Base-by-base conservation (phyloP, 2,113 vertebrate species). In the Danionella cerebrum region DNA sequence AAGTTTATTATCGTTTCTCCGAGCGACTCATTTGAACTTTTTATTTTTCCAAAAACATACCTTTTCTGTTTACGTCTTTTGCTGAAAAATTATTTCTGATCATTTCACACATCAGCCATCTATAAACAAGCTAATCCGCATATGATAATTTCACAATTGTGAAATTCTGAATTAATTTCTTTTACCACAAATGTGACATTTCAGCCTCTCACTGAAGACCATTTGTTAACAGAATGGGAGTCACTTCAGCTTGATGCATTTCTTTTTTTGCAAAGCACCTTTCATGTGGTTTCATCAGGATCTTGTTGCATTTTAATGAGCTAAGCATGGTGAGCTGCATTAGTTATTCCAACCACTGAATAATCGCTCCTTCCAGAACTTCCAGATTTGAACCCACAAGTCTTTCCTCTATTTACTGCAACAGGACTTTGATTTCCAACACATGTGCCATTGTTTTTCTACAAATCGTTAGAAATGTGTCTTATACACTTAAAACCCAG, bases 271-370 rank as follows among this genome's bases (percentile, higher is more conserved):
- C 29, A 66, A 72, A 73, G 41, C 31, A 54, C 76, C 50, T 74
- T 70, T 69, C 71, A 60, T 69, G 65, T 73, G 77, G 72, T 78
- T 81, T 83, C 69, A 76, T 41, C 74, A 78, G 65, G 75, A 81
- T 81, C 77, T 70, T 67, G 74, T 72, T 75, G 73, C 71, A 69
- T 72, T 80, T 71, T 84, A 83, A 86, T 77, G 72, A 84, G 66
- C 58, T 83, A 83, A 77, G 69, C 79, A 85, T 82, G 81, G 73
- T 73, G 65, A 65, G 69, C 68, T 42, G 69, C 65, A 72, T 79
- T 74, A 82, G 62, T 59, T 69, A 50, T 78, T 39, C 42, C 25
- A 71, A 55, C 68, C 63, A 44, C 65, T 33, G 59, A 63, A 47
- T 63, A 48, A 64, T 64, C 44, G 9, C 4, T 70, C 22, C 57